Conservation (phyloP, 1,140 invertebrate species). For the Platorchestia sp. region DNA sequence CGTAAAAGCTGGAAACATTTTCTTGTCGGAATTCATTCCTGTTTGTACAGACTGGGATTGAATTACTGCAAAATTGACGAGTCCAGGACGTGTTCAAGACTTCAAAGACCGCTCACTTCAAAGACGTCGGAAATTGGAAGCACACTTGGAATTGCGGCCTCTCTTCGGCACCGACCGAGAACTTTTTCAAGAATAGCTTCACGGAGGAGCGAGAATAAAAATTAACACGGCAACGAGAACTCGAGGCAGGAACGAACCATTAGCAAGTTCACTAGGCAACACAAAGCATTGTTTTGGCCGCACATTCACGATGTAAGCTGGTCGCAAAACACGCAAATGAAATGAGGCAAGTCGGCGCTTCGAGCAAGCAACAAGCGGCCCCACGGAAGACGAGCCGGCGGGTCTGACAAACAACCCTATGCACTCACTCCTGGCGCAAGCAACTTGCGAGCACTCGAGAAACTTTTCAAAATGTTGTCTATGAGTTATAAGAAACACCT, state of each 20-base stretch:
- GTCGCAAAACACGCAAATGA: slow-evolving; percentile 37
- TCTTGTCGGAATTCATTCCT: not conserved
- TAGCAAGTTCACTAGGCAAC: not conserved
- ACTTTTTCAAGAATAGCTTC: not conserved
- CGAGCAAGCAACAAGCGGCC: slow-evolving; percentile 32
- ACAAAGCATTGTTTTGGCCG: not conserved
- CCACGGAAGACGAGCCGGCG: not conserved
- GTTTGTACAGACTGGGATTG: slow-evolving; percentile 46
- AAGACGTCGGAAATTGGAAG: slow-evolving; percentile 8
- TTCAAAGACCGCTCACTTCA: slow-evolving; percentile 44
- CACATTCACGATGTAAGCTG: not conserved
- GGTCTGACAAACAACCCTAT: not conserved
- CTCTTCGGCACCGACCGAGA: not conserved
- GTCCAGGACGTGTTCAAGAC: slow-evolving; percentile 40
- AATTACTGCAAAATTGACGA: slow-evolving; percentile 55
- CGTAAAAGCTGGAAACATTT: not conserved
- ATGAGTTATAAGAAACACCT: slow-evolving; percentile 44
- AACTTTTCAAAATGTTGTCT: not conserved
- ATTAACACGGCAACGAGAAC: not conserved
- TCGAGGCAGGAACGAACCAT: not conserved
- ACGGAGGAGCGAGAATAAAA: not conserved
- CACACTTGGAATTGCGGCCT: slow-evolving; percentile 10
- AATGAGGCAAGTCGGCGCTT: not conserved
- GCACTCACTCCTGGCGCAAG: not conserved
- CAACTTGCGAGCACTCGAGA: not conserved